Evolutionary conservation across 2,888 invertebrate genomes (phyloP), one percentile per base, ranked within the genome.

Genomic region (Heliconius ethilla): DNA sequence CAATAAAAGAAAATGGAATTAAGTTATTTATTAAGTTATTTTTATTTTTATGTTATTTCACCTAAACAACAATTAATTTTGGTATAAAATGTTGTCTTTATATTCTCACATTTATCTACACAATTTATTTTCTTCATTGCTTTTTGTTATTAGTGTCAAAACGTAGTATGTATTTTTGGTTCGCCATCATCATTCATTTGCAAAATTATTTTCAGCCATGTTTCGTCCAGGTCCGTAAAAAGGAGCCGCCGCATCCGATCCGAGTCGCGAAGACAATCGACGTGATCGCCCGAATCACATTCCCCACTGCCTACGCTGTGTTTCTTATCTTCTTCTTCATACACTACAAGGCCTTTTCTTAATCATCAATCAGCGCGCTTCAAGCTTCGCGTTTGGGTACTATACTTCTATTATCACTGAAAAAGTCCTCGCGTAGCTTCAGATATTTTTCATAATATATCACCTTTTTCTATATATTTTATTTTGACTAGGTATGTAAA

Each of bases 301-400:
- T 98, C 95, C 98, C 98, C 86, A 96, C 97, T 86, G 98, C 98
- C 89, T 98, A 98, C 94, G 97, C 98, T 90, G 96, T 98, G 91
- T 98, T 98, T 95, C 96, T 98, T 88, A 97, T 98, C 91, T 98
- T 98, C 95, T 98, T 98, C 96, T 98, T 98, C 95, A 97, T 98
- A 89, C 98, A 98, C 95, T 98, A 98, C 95, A 98, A 97, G 94
- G 97, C 97, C 94, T 97, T 97, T 90, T 96, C 96, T 94, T 96
- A 96, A 95, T 95, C 69, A 69, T 45, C 40, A 69, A 90, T 90
- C 75, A 83, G 79, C 81, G 80, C 79, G 83, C 86, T 84, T 87
- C 87, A 85, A 86, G 87, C 88, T 84, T 90, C 90, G 86, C 87
- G 75, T 88, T 84, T 86, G 85, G 90, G 88, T 85, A 83, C 86